Evolutionary conservation across 2,888 invertebrate species (phyloP), one percentile per base, ranked within the genome.

Genomic region (Drosophila algonquin): DNA sequence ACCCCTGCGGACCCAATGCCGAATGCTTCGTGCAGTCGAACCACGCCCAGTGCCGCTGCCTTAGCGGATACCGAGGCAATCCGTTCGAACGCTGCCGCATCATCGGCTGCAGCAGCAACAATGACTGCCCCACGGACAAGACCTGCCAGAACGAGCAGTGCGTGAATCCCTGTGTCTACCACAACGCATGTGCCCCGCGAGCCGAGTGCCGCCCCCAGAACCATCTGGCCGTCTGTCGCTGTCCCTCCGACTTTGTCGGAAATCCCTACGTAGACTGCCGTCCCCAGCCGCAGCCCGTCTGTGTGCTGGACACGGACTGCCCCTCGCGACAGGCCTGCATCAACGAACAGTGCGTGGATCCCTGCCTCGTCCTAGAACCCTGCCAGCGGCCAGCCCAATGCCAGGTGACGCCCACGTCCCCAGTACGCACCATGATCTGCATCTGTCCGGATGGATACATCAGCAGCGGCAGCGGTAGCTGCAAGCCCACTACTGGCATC

Each of bases 391-490:
- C 97, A 44, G 95, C 97, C 0, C 94, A 94, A 75, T 98, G 98
- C 89, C 94, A 95, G 91, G 97, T 97, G 0, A 94, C 96, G 27
- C 95, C 96, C 1, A 96, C 97, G 5, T 92, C 95, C 30, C 97
- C 98, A 0, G 96, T 97, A 7, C 94, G 97, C 73, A 97, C 97
- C 0, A 97, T 98, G 96, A 94, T 97, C 45, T 98, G 98, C 90
- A 94, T 97, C 3, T 98, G 98, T 86, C 97, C 97, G 30, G 96
- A 96, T 57, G 98, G 98, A 18, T 97, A 97, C 85, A 94, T 97
- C 4, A 97, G 96, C 92, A 96, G 95, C 76, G 97, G 97, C 62
- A 95, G 95, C 77, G 97, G 97, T 55, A 94, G 95, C 47, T 97
- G 97, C 89, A 95, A 95, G 69, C 95, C 96, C 2, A 95, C 95